These are phyloP conservation scores for Molorchus minor DNA, from an alignment of 2,888 invertebrate species.

Conservation along the genomic window DNA sequence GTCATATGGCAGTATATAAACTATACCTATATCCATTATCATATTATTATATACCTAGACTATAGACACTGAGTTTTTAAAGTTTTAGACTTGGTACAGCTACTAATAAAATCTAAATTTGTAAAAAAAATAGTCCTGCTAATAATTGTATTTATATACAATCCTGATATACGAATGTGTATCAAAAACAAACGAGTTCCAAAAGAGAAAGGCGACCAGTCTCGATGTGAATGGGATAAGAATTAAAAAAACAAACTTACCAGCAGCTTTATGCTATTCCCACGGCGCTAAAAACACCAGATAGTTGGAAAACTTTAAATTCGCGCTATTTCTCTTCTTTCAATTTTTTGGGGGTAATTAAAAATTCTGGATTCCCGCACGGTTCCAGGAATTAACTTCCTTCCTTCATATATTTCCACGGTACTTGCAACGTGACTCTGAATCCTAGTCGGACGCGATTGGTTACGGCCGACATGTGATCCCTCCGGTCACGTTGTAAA, in stretches of 20 bases:
- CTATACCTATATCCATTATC: no score
- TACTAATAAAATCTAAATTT: no score
- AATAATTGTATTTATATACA: no score
- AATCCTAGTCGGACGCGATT: constrained; percentile 43
- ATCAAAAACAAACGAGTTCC: no score
- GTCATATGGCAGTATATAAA: no score
- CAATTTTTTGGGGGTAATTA: constrained; percentile 4
- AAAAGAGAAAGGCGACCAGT: background rate
- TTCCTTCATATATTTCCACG: constrained; percentile 36
- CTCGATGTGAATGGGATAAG: background rate
- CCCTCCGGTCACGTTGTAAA: constrained; percentile 54
- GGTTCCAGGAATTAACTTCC: no score
- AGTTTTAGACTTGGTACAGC: no score
- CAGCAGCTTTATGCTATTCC: no score
- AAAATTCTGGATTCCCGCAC: constrained; percentile 6
- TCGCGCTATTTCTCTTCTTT: background rate
- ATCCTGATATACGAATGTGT: no score
- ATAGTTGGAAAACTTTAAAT: background rate
- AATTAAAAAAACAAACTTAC: background rate
- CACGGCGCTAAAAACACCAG: background rate
- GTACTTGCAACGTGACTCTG: constrained; percentile 54
- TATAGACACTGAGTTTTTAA: no score
- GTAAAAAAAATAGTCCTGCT: no score
- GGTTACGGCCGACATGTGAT: constrained; percentile 50
- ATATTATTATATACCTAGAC: no score